Percentiles rank a stretch among this genome's conserved stretches.
Conservation (phyloP, 53 echinoderm and acorn worm species). For the Temnopleurus reevesii region DNA sequence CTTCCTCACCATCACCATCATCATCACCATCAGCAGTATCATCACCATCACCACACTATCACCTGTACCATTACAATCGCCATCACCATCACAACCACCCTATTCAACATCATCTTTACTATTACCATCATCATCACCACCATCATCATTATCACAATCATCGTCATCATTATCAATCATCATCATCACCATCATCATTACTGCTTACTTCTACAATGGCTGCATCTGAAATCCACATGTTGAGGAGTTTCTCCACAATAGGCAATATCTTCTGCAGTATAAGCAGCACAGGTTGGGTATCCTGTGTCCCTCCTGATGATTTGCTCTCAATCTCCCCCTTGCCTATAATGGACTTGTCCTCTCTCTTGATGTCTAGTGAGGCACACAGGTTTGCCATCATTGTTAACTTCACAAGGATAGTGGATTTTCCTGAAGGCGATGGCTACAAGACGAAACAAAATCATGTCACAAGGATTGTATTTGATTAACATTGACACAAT, state of each 20-base stretch:
- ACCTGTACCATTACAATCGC: too few species aligned
- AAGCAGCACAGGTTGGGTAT: conserved; percentile 88
- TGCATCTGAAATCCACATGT: conserved; percentile 87
- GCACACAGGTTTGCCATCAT: conserved; percentile 93
- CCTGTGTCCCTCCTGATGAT: conserved; percentile 47
- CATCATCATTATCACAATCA: too few species aligned
- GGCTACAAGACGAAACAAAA: conserved; percentile 58
- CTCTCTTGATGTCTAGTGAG: conserved; percentile 89
- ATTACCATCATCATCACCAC: too few species aligned
- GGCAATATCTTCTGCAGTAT: conserved; percentile 90
- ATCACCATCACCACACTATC: too few species aligned
- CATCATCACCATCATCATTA: too few species aligned
- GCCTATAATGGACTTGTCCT: conserved; percentile 65
- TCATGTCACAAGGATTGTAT: too few species aligned
- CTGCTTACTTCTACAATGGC: conserved; percentile 91
- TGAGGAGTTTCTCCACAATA: conserved; percentile 85
- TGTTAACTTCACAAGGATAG: conserved; percentile 82
- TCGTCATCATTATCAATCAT: too few species aligned
- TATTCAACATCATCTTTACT: too few species aligned
- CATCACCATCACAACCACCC: too few species aligned
- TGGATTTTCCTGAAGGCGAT: conserved; percentile 83
- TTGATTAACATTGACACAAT: too few species aligned
- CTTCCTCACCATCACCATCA: too few species aligned
- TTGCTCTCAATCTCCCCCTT: conserved; percentile 55
- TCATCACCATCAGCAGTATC: too few species aligned